Evolutionary conservation across 2,113 vertebrate genomes (phyloP), one percentile per base, ranked within the genome.

Genomic region (Chaetura pelagica): DNA sequence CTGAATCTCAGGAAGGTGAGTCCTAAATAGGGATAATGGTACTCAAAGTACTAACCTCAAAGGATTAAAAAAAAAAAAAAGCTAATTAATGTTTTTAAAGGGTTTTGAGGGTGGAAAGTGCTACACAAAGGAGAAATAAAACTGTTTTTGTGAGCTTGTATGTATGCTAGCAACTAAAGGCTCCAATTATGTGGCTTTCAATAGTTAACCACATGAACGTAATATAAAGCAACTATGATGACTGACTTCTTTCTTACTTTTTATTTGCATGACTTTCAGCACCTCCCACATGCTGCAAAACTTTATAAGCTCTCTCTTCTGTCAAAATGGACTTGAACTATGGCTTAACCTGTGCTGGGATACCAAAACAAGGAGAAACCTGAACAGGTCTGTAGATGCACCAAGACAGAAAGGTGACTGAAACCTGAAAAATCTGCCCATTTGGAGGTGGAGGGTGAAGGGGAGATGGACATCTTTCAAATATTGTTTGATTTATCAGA

Each of bases 1-100:
- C 48, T 74, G 38, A 77, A 91, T 42, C 75, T 87, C 57, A 24
- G 32, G 12, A 11, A 93, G 22, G 30, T 0, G 0, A 88, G 38
- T 55, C 24, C 61, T 88, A 51, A 89, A 87, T 2, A 61, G 29
- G 27, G 49, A 52, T 93, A 89, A 93, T 48, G 3, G 32, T 55
- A 63, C 64, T 81, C 52, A 87, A 88, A 86, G 72, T 89, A 91
- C 57, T 73, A 93, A 46, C 42, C 68, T 94, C 86, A 96, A 90
- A 93, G 86, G 55, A 81, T 0, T 1, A 29, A 42, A 42, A 42
- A 42, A 38, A 90, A 90, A 55, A 48, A 76, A 71, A 80, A 10
- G 48, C 34, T 93, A 93, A 87, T 86, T 87, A 63, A 95, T 32
- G 34, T 46, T 93, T 90, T 85, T 32, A 32, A 93, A 80, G 16